Conservation (phyloP, 2,888 invertebrate genomes). For the Oasisia sp. region DNA sequence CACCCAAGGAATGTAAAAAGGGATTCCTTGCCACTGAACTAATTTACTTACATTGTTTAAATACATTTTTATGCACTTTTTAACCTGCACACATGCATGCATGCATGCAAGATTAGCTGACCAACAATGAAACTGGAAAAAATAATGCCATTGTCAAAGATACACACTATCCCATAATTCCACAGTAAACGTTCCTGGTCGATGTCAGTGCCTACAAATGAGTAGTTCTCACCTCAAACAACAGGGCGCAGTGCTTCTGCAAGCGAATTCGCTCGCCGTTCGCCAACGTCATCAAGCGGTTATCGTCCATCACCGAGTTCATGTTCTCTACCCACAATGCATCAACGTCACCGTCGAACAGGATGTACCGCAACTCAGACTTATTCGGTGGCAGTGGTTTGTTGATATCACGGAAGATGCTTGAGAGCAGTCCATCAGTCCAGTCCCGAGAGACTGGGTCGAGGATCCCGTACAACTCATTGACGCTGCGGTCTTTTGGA, state of each 20-base stretch:
- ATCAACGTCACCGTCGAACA: constrained; percentile 94
- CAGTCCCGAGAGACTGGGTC: constrained; percentile 89
- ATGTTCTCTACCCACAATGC: constrained; percentile 96
- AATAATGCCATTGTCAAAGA: too few relatives aligned
- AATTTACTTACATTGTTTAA: too few relatives aligned
- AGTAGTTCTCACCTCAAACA: constrained; percentile 78
- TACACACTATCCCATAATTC: not conserved
- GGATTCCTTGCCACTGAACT: too few relatives aligned
- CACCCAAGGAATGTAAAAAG: too few relatives aligned
- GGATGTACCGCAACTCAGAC: constrained; percentile 82
- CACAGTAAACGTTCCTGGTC: not conserved
- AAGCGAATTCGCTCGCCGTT: constrained; percentile 89
- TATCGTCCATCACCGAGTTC: constrained; percentile 98
- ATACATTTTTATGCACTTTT: too few relatives aligned
- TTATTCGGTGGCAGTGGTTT: constrained; percentile 77
- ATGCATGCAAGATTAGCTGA: too few relatives aligned
- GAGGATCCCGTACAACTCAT: constrained; percentile 88
- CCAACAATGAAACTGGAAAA: too few relatives aligned
- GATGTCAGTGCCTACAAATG: too few relatives aligned
- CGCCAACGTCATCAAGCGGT: constrained; percentile 84
- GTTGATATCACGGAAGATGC: constrained; percentile 91
- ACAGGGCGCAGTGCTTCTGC: constrained; percentile 81
- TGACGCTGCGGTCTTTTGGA: constrained; percentile 89
- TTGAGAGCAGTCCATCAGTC: constrained; percentile 91
- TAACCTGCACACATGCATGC: too few relatives aligned